Base-by-base conservation (phyloP, 2,113 vertebrate species). In the Erythrocercus mccallii region DNA sequence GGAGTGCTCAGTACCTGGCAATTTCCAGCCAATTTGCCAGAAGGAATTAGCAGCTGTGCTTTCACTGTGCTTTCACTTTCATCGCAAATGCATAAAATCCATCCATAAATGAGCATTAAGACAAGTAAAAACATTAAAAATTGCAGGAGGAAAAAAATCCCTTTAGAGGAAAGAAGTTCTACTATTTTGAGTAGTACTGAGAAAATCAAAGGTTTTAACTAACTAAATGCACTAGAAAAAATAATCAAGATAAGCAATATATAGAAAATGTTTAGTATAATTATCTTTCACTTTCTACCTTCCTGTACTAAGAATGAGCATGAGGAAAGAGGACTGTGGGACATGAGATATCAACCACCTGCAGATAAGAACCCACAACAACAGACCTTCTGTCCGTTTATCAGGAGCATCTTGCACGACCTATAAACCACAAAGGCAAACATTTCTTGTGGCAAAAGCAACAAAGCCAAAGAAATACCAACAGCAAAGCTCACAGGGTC, bases 1-100 rank as follows among this genome's bases (percentile, higher is more conserved):
- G 61, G 86, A 95, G 40, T 42, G 42, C 72, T 93, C 90, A 71
- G 53, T 91, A 77, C 62, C 78, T 50, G 48, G 68, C 65, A 79
- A 76, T 91, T 93, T 83, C 60, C 62, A 84, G 72, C 45, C 73
- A 86, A 87, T 92, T 81, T 94, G 74, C 65, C 77, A 92, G 81
- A 86, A 94, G 21, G 0, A 95, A 88, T 88, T 86, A 96, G 68
- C 85, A 96, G 79, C 64, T 96, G 44, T 78, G 60, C 71, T 95
- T 90, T 71, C 64, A 62, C 44, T 74, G 47, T 74, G 51, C 16
- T 40, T 40, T 40, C 38, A 40, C 38, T 40, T 9, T 40, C 47
- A 58, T 71, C 60, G 93, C 68, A 82, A 92, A 77, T 21, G 30
- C 54, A 58, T 60, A 92, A 96, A 94, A 76, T 33, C 50, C 40